phyloP scores from a whole-genome alignment of 2,797 vertebrate species.

The Buphagus erythrorhynchus region DNA sequence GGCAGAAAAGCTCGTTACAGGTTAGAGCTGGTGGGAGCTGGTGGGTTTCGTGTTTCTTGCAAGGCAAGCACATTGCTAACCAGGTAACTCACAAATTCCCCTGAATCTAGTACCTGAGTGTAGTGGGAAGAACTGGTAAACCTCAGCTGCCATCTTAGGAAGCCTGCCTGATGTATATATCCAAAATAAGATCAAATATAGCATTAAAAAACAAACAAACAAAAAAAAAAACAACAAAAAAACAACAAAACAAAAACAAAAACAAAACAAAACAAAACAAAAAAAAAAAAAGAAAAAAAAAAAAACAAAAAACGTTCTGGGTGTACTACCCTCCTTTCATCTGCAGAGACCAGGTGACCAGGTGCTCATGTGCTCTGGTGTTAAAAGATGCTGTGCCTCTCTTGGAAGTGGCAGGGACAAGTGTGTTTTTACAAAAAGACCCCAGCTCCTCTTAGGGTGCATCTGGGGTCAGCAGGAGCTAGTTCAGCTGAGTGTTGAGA shows the following conservation, averaged over 20 bases:
- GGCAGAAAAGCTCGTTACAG: not conserved
- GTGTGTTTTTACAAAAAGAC: not conserved
- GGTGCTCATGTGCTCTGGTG: not conserved
- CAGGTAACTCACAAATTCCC: not conserved
- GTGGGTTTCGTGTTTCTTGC: not conserved
- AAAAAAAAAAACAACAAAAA: not conserved
- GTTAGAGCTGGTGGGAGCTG: not conserved
- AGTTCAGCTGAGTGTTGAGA: not conserved
- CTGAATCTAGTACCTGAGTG: not conserved
- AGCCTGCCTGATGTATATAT: not conserved
- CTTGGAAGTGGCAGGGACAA: not conserved
- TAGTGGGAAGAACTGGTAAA: not conserved
- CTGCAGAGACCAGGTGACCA: not conserved
- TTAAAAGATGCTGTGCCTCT: not conserved
- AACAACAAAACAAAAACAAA: not conserved
- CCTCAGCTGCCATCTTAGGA: not conserved
- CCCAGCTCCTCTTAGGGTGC: not conserved
- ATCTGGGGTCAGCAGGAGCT: not conserved
- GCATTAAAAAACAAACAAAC: not conserved
- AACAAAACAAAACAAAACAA: not conserved
- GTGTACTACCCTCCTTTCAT: not conserved
- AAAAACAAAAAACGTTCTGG: accelerated
- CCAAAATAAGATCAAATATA: not conserved
- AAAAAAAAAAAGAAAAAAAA: not conserved
- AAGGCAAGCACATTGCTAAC: not conserved